Base-by-base conservation (phyloP, 1,140 invertebrate genomes). In the Whitmania pigra region DNA sequence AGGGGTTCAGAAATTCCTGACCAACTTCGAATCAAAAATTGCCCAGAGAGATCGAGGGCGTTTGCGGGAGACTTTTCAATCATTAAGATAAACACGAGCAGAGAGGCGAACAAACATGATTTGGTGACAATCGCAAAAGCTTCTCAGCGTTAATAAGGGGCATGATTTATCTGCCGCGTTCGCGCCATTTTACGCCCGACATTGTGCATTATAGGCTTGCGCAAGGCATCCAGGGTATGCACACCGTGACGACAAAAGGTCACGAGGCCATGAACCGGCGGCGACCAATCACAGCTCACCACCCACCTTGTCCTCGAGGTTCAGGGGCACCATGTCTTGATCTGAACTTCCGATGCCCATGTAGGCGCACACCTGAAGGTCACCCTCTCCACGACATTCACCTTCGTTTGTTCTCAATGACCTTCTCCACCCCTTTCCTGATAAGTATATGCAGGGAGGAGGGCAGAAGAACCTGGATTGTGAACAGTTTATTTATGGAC, bases 331-430 rank as follows among this genome's bases (percentile, higher is more conserved):
- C 92, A 97, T 97, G 78, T 99, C 96, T 82, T 97, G 94, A 79
- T 98, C 94, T 0, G 92, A 94, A 82, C 95, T 96, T 0, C 95
- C 95, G 75, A 99, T 99, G 2, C 96, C 96, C 79, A 99, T 99
- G 78, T 97, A 97, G 17, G 94, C 94, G 83, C 93, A 96, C 6
- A 99, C 84, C 79, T 97, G 93, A 2, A 78, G 77, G 53, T 79
- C 80, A 54, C 79, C 77, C 60, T 82, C 80, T 31, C 77, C 74
- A 22, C 73, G 75, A 18, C 78, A 80, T 18, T 78, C 76, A 27
- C 82, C 78, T 71, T 79, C 74, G 77, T 96, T 92, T 31, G 57
- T 1, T 15, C 29, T 63, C 74, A 93, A 89, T 63, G 96, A 88
- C 81, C 91, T 86, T 76, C 92, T 86, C 97, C 97, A 99, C 2